Percentiles rank a stretch among this genome's conserved stretches.
Evolutionary conservation across 1,140 invertebrate species (phyloP).

Genomic region (fruit fly (Drosophila melanogaster)): DNA sequence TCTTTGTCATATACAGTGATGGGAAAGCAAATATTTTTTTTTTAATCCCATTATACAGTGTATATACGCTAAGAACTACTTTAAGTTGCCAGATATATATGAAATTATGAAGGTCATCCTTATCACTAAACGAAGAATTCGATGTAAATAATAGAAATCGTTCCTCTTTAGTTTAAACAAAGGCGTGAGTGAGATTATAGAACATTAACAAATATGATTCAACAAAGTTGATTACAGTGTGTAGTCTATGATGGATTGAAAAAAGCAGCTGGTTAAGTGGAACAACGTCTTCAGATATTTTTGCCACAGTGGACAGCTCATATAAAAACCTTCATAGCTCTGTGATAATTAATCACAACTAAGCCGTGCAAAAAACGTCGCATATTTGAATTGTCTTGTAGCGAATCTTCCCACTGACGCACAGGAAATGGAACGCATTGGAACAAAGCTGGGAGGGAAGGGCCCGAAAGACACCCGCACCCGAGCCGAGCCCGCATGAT

Average conservation of each 20-base stretch:
- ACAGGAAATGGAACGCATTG: constrained; percentile 56
- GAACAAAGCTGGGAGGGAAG: constrained; percentile 7
- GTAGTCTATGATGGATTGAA: background rate
- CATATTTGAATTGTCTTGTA: constrained; percentile 25
- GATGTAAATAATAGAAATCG: background rate
- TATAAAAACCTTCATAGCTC: constrained; percentile 18
- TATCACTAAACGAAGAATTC: too few relatives aligned
- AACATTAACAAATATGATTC: too few relatives aligned
- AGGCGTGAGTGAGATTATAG: background rate
- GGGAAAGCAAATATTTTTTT: background rate
- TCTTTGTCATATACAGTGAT: constrained; percentile 7
- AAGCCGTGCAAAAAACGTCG: constrained; percentile 25
- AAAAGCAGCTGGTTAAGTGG: background rate
- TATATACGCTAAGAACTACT: background rate
- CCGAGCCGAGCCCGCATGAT: constrained; percentile 20
- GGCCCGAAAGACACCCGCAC: constrained; percentile 12
- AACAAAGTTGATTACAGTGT: too few relatives aligned
- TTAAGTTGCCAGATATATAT: too few relatives aligned
- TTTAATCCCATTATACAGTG: background rate
- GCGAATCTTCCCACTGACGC: constrained; percentile 34
- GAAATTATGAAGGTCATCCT: too few relatives aligned
- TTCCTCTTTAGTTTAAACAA: background rate
- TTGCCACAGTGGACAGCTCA: background rate
- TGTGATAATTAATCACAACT: constrained; percentile 59
- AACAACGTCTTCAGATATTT: background rate